Conservation (phyloP, 1,140 invertebrate species). For the Yoshiicerus persimilis region DNA sequence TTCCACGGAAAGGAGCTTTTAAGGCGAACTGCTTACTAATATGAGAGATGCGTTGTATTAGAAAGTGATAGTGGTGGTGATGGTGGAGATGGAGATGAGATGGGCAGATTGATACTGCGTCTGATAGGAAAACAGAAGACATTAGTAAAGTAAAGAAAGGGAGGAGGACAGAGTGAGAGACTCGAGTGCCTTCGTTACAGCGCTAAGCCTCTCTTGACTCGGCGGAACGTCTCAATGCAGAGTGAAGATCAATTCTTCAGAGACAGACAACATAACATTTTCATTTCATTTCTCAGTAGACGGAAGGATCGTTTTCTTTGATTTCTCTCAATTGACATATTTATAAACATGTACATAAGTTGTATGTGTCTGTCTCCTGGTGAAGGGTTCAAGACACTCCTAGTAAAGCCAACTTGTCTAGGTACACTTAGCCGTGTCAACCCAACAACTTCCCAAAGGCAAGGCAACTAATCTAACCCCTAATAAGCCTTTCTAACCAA, state of each 20-base stretch:
- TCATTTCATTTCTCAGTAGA: neutral
- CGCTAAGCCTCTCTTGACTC: neutral
- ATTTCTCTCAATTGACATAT: conserved; percentile 5
- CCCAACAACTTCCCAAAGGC: neutral
- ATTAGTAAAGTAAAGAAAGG: neutral
- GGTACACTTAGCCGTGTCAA: neutral
- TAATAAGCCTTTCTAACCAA: too few species aligned
- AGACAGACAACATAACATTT: neutral
- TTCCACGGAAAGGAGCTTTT: neutral
- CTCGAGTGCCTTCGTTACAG: neutral
- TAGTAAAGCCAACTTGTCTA: neutral
- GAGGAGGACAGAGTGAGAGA: neutral
- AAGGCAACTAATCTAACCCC: neutral
- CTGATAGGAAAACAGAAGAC: neutral
- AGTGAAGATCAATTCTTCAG: neutral
- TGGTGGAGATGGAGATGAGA: neutral
- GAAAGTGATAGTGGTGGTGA: neutral
- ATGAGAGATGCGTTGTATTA: neutral
- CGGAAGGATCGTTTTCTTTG: neutral
- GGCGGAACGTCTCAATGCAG: neutral
- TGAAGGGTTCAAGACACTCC: neutral
- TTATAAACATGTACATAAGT: conserved; percentile 9
- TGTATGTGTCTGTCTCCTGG: neutral
- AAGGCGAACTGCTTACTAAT: neutral
- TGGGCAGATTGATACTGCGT: neutral